Base-by-base conservation (phyloP, 2,113 vertebrate genomes). In the Pachypanchax playfairii region DNA sequence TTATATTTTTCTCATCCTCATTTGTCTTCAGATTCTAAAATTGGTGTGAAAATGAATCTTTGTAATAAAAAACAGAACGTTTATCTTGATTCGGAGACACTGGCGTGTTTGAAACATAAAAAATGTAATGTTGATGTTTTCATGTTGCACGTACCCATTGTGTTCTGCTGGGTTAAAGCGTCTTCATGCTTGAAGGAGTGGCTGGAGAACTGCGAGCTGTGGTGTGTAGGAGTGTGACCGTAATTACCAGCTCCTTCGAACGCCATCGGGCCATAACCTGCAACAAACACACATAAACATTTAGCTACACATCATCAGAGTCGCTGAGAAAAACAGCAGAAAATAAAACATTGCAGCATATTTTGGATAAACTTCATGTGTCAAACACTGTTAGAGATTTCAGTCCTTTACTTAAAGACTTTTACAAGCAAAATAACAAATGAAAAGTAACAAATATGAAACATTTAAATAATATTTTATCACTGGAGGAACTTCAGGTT, bases 171-270 rank as follows among this genome's bases (percentile, higher is more conserved):
- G 46, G 89, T 75, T 64, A 98, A 90, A 50, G 95, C 85, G 43
- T 99, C 96, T 78, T 99, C 97, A 2, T 98, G 96, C 80, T 99
- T 99, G 92, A 99, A 99, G 78, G 95, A 90, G 70, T 98, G 97
- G 88, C 95, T 96, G 66, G 95, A 83, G 80, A 91, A 92, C 88
- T 99, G 97, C 0, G 96, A 91, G 15, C 94, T 85, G 58, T 96
- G 96, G 84, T 99, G 96, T 2, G 95, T 92, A 3, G 97, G 94
- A 64, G 96, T 93, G 91, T 98, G 97, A 2, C 94, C 92, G 1
- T 99, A 99, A 91, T 94, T 95, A 46, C 93, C 91, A 28, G 94
- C 89, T 29, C 96, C 94, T 6, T 98, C 97, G 70, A 98, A 98
- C 9, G 95, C 89, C 69, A 98, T 93, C 0, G 96, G 53, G 79